A percentile compares a stretch with the other conserved stretches of the same genome.
phyloP scores from a whole-genome alignment of 2,888 invertebrate species.

The Eumerus sabulonum region DNA sequence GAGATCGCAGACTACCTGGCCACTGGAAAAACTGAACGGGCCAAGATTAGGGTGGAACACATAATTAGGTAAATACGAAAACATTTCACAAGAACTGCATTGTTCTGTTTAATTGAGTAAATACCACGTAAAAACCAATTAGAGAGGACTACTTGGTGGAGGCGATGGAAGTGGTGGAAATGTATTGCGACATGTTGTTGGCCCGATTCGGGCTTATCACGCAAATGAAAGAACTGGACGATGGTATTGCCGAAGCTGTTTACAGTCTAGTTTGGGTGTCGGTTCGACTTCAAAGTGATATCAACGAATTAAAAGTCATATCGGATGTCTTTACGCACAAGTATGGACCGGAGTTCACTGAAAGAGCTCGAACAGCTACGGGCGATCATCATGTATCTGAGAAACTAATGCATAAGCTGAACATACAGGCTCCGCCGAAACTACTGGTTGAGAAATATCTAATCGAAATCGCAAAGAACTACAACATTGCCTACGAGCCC shows the following conservation, averaged over 20 bases:
- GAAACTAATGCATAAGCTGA: slow-evolving; percentile 95
- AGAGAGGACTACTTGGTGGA: slow-evolving; percentile 99
- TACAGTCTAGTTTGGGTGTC: slow-evolving; percentile 96
- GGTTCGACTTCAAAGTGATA: slow-evolving; percentile 92
- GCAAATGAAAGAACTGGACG: slow-evolving; percentile 97
- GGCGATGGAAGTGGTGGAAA: slow-evolving; percentile 99
- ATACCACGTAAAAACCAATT: slow-evolving; percentile 4
- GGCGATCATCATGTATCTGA: slow-evolving; percentile 93
- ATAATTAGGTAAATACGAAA: slow-evolving; percentile 86
- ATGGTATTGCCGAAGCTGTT: slow-evolving; percentile 96
- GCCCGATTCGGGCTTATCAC: slow-evolving; percentile 98
- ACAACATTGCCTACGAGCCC: slow-evolving; percentile 95
- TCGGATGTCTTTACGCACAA: slow-evolving; percentile 93
- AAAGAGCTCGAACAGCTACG: slow-evolving; percentile 92
- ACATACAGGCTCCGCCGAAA: slow-evolving; percentile 96
- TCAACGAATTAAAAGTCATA: slow-evolving; percentile 89
- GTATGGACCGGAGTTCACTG: slow-evolving; percentile 96
- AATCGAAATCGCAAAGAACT: slow-evolving; percentile 97
- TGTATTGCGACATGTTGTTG: slow-evolving; percentile 98
- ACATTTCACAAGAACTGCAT: not conserved
- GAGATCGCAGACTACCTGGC: slow-evolving; percentile 98
- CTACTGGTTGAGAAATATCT: slow-evolving; percentile 94
- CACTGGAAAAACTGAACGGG: slow-evolving; percentile 91
- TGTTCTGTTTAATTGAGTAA: not conserved
- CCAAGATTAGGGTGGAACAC: slow-evolving; percentile 98